These are phyloP conservation scores for Lasiommata megera DNA, from an alignment of 2,888 invertebrate genomes.

Conservation along the genomic window DNA sequence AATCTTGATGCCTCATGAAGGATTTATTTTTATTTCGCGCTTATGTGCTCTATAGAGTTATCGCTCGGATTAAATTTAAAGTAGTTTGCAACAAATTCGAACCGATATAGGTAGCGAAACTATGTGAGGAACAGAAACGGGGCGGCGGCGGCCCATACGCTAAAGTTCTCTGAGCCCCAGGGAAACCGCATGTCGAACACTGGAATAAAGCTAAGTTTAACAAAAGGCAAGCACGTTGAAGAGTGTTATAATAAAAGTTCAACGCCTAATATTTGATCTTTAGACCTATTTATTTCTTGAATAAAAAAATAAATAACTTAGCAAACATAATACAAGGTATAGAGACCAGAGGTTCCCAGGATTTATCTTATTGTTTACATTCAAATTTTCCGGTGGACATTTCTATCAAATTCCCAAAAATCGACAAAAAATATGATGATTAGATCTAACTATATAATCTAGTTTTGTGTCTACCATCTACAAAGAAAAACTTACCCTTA, in stretches of 20 bases:
- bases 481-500: too few relatives aligned
- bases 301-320: background rate
- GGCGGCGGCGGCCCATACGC: constrained; percentile 46
- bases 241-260: constrained; percentile 29
- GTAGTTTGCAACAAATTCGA: constrained; percentile 13
- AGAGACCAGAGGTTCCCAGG: too few relatives aligned
- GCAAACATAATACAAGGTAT: too few relatives aligned
- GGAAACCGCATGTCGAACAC: constrained; percentile 75
- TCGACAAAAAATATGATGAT: too few relatives aligned
- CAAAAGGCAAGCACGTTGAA: constrained; percentile 27
- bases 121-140: constrained; percentile 61
- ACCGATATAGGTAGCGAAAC: constrained; percentile 55
- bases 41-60: background rate
- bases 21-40: background rate
- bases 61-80: constrained; percentile 6
- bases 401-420: too few relatives aligned
- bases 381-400: too few relatives aligned
- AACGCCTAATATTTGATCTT: constrained; percentile 12
- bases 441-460: too few relatives aligned
- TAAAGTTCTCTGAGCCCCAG: constrained; percentile 59
- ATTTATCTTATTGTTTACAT: too few relatives aligned
- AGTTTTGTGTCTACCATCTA: too few relatives aligned
- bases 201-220: constrained; percentile 42
- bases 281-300: background rate
- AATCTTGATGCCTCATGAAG: too few relatives aligned